phyloP scores from a whole-genome alignment of 2,797 vertebrate species.

The Coregonus suidteri region DNA sequence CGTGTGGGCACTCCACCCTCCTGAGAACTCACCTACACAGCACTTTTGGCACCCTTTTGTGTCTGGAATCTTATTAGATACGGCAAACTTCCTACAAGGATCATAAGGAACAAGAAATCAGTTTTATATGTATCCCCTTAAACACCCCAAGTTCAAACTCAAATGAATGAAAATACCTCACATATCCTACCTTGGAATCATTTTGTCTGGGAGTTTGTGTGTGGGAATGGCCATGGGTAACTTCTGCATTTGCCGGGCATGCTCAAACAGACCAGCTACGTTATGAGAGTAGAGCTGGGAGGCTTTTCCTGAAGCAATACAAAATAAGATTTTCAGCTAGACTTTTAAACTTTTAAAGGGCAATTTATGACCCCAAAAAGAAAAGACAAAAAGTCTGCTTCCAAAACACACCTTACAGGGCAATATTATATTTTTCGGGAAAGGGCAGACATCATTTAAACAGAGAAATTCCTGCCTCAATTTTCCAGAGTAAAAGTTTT shows the following conservation, averaged over 20 bases:
- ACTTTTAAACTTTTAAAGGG: background rate
- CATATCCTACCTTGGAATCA: slow-evolving; percentile 85
- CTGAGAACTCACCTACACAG: slow-evolving; percentile 87
- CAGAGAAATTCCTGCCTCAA: background rate
- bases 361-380: background rate
- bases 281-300: slow-evolving; percentile 98
- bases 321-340: background rate
- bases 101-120: background rate
- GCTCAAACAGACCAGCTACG: slow-evolving; percentile 91
- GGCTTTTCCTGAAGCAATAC: slow-evolving; percentile 86
- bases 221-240: slow-evolving; percentile 95
- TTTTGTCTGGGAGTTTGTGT: slow-evolving; percentile 94
- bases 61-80: slow-evolving; percentile 97
- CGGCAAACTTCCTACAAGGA: slow-evolving; percentile 89
- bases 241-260: slow-evolving; percentile 95
- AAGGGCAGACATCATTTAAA: background rate
- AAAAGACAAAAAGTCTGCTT: background rate
- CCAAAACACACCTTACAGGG: background rate
- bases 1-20: background rate
- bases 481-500: background rate
- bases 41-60: slow-evolving; percentile 99
- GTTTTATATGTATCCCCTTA: background rate
- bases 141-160: background rate
- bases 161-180: background rate
- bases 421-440: background rate